Base-by-base conservation (phyloP, 2,888 invertebrate species). In the Notocelia uddmanniana region DNA sequence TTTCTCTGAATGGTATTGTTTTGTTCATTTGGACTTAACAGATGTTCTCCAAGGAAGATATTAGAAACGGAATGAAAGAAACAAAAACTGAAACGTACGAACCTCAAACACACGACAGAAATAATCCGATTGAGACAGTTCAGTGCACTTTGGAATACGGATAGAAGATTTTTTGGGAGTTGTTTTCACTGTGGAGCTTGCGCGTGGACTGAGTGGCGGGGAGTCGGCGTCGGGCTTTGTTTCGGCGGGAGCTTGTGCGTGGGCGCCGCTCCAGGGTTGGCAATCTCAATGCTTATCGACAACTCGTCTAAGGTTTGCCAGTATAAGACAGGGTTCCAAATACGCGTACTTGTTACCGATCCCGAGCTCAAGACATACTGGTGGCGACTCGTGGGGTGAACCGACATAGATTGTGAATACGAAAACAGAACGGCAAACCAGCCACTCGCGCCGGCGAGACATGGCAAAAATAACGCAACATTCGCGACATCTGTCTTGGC, bases 401-500 rank as follows among this genome's bases (percentile, higher is more conserved):
- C 45, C n/a, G n/a, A 45, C 8, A 45, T 8, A 45, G 45, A 15
- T n/a, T 45, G 45, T n/a, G 2, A 45, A 45, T 45, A 15, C 1
- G 5, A n/a, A 8, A 45, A 0, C 45, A 71, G 68, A 55, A 48
- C 59, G 48, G 11, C 64, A 45, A 60, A 57, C 54, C 57, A 18
- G 69, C 54, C 74, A 67, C 57, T 41, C 50, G 71, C 71, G 66
- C 58, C 72, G 74, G 78, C 78, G 79, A 82, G 82, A 85, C 80
- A 84, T 83, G 83, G 82, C 85, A 83, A 78, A 86, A 86, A 88
- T 85, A 80, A 73, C 74, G 74, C 68, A 74, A 80, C 79, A 78
- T 77, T 75, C 76, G 69, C 75, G 79, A 86, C 88, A 91, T 88
- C 85, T 89, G 89, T 86, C 87, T 90, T 89, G 89, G 89, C 89